phyloP scores from a whole-genome alignment of 2,888 invertebrate species.

The Eueremaeus valkanovi region DNA sequence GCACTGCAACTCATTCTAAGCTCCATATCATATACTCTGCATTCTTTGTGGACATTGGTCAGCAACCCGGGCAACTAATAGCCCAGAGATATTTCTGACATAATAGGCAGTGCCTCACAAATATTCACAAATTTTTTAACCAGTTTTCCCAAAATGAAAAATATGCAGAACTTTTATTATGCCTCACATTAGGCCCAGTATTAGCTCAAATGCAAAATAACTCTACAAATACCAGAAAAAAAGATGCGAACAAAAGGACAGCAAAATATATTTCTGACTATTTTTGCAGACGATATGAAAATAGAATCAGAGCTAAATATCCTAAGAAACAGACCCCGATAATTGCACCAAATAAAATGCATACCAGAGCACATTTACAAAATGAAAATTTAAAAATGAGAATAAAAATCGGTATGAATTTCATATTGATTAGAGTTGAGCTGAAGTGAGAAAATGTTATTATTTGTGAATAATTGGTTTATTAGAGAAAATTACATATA shows the following conservation, averaged over 20 bases:
- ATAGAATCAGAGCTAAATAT: background rate
- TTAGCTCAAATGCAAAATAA: slow-evolving; percentile 7
- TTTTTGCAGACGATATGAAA: slow-evolving; percentile 1
- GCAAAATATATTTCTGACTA: slow-evolving; percentile 17
- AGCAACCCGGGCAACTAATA: slow-evolving; percentile 30
- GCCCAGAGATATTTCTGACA: slow-evolving; percentile 20
- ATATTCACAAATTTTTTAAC: slow-evolving; percentile 6
- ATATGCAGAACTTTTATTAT: slow-evolving; percentile 14
- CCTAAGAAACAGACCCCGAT: background rate
- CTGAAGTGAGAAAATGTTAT: too few relatives aligned
- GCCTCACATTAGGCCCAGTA: background rate
- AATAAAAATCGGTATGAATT: too few relatives aligned
- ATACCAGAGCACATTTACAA: too few relatives aligned
- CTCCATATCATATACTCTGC: slow-evolving; percentile 14
- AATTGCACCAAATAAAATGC: too few relatives aligned
- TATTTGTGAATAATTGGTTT: too few relatives aligned
- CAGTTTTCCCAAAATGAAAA: slow-evolving; percentile 13
- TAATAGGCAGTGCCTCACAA: slow-evolving; percentile 11
- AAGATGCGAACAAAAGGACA: background rate
- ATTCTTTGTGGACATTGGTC: slow-evolving; percentile 32
- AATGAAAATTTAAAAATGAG: too few relatives aligned
- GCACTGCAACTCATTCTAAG: slow-evolving; percentile 24
- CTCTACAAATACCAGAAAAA: background rate
- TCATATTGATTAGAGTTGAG: too few relatives aligned
- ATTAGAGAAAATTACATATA: too few relatives aligned